Conservation (phyloP, 2,888 invertebrate genomes). For the Drosophila antonietae region DNA sequence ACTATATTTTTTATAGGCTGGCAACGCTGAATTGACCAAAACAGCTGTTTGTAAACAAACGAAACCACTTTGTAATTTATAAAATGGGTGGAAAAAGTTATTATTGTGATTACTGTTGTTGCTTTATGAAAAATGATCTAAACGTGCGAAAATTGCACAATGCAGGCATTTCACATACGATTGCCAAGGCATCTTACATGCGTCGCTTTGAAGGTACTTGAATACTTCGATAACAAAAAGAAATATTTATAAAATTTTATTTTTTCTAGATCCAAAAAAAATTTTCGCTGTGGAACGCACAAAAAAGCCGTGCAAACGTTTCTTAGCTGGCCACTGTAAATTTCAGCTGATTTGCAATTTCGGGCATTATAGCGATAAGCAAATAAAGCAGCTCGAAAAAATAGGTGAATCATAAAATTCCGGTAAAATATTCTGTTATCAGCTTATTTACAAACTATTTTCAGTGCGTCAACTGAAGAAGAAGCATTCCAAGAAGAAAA, state of each 20-base stretch:
- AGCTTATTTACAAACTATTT: constrained; percentile 18
- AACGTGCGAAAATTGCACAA: constrained; percentile 82
- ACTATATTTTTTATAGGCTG: constrained; percentile 3
- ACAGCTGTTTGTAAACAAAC: constrained; percentile 34
- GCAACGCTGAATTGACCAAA: constrained; percentile 11
- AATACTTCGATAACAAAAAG: neutral
- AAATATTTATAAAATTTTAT: neutral
- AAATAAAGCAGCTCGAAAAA: constrained; percentile 69
- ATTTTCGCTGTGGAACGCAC: constrained; percentile 60
- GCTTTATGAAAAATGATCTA: constrained; percentile 82
- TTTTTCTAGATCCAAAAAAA: constrained; percentile 66
- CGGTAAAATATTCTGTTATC: neutral
- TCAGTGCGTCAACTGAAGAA: constrained; percentile 40
- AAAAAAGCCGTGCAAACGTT: constrained; percentile 74
- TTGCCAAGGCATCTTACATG: constrained; percentile 78
- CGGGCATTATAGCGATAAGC: constrained; percentile 73
- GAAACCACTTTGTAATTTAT: neutral
- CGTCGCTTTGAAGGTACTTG: constrained; percentile 63
- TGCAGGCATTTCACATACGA: constrained; percentile 79
- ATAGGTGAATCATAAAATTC: constrained; percentile 54
- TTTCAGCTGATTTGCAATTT: constrained; percentile 81
- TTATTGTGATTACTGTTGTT: constrained; percentile 83
- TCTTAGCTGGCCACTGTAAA: constrained; percentile 73
- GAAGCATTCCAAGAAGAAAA: constrained; percentile 18
- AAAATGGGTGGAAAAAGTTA: constrained; percentile 83